Conservation (phyloP, 2,797 vertebrate genomes). For the Gadopsis marmoratus region DNA sequence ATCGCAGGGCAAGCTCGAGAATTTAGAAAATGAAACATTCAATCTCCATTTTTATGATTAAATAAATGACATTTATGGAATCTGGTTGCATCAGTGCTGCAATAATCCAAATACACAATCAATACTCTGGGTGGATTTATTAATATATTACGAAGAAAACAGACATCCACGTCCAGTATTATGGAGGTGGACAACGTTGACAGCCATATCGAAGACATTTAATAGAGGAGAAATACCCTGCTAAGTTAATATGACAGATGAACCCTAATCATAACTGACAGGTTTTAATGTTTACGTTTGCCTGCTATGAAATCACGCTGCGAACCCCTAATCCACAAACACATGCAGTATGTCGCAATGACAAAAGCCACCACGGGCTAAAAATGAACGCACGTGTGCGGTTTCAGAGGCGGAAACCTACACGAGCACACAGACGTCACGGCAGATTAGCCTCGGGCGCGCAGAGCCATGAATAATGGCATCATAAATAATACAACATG, state of each 20-base stretch:
- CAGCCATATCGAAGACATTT: constrained; percentile 14
- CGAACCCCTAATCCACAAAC: constrained; percentile 42
- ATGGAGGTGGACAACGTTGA: constrained; percentile 26
- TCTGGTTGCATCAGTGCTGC: constrained; percentile 10
- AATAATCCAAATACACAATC: constrained; percentile 20
- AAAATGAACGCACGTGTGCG: not conserved
- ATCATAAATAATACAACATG: constrained; percentile 68
- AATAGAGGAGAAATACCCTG: constrained; percentile 17
- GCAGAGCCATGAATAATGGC: constrained; percentile 50
- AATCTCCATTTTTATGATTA: not conserved
- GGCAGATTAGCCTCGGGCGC: constrained; percentile 49
- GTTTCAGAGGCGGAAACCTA: constrained; percentile 36
- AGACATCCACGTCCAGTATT: not conserved
- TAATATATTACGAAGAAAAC: not conserved
- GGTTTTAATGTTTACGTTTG: constrained; percentile 34
- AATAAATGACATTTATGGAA: not conserved
- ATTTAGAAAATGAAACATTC: not conserved
- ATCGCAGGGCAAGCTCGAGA: too few relatives aligned
- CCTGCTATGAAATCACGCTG: constrained; percentile 28
- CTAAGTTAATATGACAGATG: constrained; percentile 25
- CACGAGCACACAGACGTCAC: constrained; percentile 35
- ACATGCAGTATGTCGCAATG: constrained; percentile 27
- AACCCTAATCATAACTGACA: constrained; percentile 48
- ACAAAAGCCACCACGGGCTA: constrained; percentile 48
- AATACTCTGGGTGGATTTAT: not conserved